These are phyloP conservation scores for Drosophila paramelanica DNA, from an alignment of 2,888 invertebrate genomes.

Conservation along the genomic window DNA sequence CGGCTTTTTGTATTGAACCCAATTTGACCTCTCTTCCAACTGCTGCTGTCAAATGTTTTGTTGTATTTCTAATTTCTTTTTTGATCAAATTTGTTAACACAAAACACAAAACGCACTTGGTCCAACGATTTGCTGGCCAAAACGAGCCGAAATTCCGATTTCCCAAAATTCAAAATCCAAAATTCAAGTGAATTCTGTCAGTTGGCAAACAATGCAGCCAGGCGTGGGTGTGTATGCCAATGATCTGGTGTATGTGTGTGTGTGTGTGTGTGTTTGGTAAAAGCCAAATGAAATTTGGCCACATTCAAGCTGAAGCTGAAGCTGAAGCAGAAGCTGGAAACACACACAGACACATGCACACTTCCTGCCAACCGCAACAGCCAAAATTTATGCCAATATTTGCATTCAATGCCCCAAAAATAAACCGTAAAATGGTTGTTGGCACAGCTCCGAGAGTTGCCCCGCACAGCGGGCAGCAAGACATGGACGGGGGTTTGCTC, in stretches of 20 bases:
- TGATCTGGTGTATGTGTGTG: slow-evolving; percentile 13
- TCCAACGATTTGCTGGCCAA: slow-evolving; percentile 23
- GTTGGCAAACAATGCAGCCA: slow-evolving; percentile 56
- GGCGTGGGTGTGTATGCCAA: slow-evolving; percentile 20
- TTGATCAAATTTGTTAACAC: slow-evolving; percentile 23
- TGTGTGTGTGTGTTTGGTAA: slow-evolving; percentile 31
- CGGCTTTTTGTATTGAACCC: background rate
- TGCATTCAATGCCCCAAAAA: slow-evolving; percentile 80
- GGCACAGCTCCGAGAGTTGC: slow-evolving; percentile 42
- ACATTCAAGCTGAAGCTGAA: slow-evolving; percentile 35
- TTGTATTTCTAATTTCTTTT: background rate
- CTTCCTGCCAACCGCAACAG: slow-evolving; percentile 63
- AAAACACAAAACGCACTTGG: slow-evolving; percentile 20
- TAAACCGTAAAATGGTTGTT: slow-evolving; percentile 74
- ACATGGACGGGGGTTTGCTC: background rate
- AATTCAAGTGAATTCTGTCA: slow-evolving; percentile 61
- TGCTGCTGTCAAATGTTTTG: background rate
- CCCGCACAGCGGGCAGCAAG: slow-evolving; percentile 12
- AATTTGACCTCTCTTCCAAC: background rate
- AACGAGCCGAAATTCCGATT: slow-evolving; percentile 30
- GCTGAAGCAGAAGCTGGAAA: slow-evolving; percentile 26
- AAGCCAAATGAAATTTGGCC: slow-evolving; percentile 63
- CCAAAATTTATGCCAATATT: slow-evolving; percentile 79
- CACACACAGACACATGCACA: background rate
- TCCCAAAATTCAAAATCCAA: slow-evolving; percentile 47